Conservation (phyloP, 2,888 invertebrate genomes). For the Imbricaverruca yamaguchii region DNA sequence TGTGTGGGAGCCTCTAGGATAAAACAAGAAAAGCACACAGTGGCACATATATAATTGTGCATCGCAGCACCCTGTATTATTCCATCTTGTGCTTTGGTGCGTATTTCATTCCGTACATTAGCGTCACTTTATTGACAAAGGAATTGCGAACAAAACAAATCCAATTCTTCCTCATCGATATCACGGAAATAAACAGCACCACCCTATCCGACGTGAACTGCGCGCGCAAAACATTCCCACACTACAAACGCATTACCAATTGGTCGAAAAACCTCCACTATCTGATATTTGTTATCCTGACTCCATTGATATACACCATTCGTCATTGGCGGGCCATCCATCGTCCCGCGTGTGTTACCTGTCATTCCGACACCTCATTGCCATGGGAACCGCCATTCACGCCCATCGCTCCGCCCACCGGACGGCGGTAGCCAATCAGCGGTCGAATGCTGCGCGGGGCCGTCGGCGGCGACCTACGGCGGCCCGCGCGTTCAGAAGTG, state of each 20-base stretch:
- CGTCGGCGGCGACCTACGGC: neutral
- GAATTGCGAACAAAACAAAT: neutral
- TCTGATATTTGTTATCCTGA: constrained; percentile 6
- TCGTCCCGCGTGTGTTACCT: constrained; percentile 17
- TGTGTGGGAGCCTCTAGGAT: no score
- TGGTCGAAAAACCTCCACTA: neutral
- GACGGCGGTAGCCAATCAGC: neutral
- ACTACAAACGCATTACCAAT: neutral
- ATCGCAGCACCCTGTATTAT: no score
- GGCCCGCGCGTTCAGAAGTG: no score
- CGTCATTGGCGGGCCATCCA: constrained; percentile 10
- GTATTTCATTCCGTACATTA: no score
- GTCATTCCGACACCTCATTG: constrained; percentile 13
- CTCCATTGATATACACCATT: constrained; percentile 17
- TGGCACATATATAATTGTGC: no score
- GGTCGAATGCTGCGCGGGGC: neutral
- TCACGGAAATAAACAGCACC: neutral
- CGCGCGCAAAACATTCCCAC: neutral
- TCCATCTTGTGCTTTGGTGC: no score
- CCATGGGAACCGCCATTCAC: constrained; percentile 19
- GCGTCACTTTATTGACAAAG: no score
- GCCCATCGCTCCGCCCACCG: constrained; percentile 15
- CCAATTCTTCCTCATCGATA: neutral
- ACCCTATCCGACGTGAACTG: neutral
- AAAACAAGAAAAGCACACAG: no score